Percentiles rank a stretch among this genome's conserved stretches.
These are phyloP conservation scores for Coryphaenoides rupestris DNA, from an alignment of 2,113 vertebrate species.

Conservation along the genomic window DNA sequence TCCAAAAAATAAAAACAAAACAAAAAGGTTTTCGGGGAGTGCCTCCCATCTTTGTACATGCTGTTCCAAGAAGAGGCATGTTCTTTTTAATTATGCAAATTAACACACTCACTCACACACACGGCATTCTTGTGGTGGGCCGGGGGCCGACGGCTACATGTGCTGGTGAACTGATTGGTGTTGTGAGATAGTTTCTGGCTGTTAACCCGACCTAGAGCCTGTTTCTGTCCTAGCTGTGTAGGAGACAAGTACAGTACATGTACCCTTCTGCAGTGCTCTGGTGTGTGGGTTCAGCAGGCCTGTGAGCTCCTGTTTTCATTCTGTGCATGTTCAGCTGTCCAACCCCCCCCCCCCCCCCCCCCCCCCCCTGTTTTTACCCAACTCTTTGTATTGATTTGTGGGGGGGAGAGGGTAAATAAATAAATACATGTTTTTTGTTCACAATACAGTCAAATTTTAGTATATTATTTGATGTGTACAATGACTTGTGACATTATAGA, in stretches of 20 bases:
- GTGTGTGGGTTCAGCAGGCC: neutral
- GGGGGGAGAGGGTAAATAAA: slow-evolving; percentile 40
- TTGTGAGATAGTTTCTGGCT: slow-evolving; percentile 39
- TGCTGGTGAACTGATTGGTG: slow-evolving; percentile 42
- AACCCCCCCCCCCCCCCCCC: slow-evolving; percentile 43
- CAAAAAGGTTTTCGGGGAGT: slow-evolving; percentile 47
- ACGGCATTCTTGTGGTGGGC: slow-evolving; percentile 40
- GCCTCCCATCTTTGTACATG: slow-evolving; percentile 71
- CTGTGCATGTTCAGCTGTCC: slow-evolving; percentile 90
- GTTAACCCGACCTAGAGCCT: slow-evolving; percentile 21
- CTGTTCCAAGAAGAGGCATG: slow-evolving; percentile 64
- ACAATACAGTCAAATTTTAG: slow-evolving; percentile 77
- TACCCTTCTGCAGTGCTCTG: neutral
- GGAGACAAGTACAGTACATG: no score
- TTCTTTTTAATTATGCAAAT: slow-evolving; percentile 76
- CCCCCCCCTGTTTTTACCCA: slow-evolving; percentile 61
- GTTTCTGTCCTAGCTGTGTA: no score
- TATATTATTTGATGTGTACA: slow-evolving; percentile 96
- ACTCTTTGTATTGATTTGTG: slow-evolving; percentile 81
- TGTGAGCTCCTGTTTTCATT: slow-evolving; percentile 46
- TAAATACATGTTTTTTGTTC: slow-evolving; percentile 56
- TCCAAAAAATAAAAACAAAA: slow-evolving; percentile 52
- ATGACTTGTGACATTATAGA: slow-evolving; percentile 92
- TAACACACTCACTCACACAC: slow-evolving; percentile 37
- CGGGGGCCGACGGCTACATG: slow-evolving; percentile 33